Base-by-base conservation (phyloP, 2,888 invertebrate species). In the Cotesia congregata region DNA sequence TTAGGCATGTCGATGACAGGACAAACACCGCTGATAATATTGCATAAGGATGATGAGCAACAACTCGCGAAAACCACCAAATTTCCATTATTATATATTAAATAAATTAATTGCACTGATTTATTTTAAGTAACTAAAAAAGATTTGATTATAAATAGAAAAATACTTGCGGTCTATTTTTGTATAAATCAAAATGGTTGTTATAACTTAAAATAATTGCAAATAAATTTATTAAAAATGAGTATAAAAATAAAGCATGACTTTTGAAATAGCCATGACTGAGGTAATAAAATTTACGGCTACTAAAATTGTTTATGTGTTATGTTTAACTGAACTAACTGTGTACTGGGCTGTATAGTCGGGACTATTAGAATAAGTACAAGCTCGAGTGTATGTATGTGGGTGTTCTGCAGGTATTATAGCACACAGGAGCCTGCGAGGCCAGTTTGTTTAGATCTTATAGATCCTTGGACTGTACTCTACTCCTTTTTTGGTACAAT, bases 31-130 rank as follows among this genome's bases (percentile, higher is more conserved):
- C 91, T 78, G 92, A 87, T 77, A 94, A 89, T 84, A 95, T 92
- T 82, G 93, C 90, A 85, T 92, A 93, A 7, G 95, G 95, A 86
- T 94, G 93, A 85, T 92, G 92, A 76, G 93, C 93, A 85, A 95
- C 90, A 82, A 94, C 89, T 81, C 93, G 92, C 80, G 93, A 92
- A 88, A 94, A 93, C 92, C 93, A 92, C 81, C 87, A 88, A 38
- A 80, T 75, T 79, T 82, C 82, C 82, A 83, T 83, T 17, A 61
- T 77, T 64, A n/a, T n/a, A n/a, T n/a, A n/a, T n/a, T n/a, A 59
- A 50, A 15, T 30, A 20, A 69, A 69, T 69, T 6, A 69, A 41
- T 69, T 12, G 0, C 30, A 30, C 30, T 30, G 6, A 41, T 12
- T 59, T 15, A 69, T 12, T 50, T 7, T 30, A 30, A n/a, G 6